Evolutionary conservation across 2,888 invertebrate genomes (phyloP).

Genomic region (Coecobrya sp.): DNA sequence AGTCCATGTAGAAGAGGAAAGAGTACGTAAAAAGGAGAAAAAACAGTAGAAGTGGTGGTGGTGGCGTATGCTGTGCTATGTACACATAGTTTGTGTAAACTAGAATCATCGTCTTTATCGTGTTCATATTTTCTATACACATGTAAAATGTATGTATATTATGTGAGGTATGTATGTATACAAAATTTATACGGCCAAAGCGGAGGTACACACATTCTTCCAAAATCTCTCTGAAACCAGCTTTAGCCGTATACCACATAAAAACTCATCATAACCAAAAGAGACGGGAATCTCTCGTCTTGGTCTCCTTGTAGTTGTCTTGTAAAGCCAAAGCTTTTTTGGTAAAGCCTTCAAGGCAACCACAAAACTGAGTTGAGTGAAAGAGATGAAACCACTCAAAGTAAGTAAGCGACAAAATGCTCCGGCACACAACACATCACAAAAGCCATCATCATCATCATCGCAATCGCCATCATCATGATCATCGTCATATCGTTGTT

Average conservation of each 20-base stretch:
- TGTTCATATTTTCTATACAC: constrained; percentile 39
- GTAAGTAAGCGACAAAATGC: constrained; percentile 83
- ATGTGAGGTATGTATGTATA: not conserved
- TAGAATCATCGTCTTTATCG: constrained; percentile 70
- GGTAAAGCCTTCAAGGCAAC: constrained; percentile 80
- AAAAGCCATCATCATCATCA: constrained; percentile 74
- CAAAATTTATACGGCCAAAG: not conserved
- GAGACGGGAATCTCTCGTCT: constrained; percentile 73
- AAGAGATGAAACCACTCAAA: constrained; percentile 83
- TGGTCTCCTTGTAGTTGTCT: constrained; percentile 70
- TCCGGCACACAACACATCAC: constrained; percentile 81
- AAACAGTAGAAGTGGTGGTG: constrained; percentile 13
- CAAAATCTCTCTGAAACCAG: constrained; percentile 71
- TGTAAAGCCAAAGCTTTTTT: constrained; percentile 75
- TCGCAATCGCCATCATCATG: constrained; percentile 49
- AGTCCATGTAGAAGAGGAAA: constrained; percentile 44
- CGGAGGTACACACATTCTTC: constrained; percentile 63
- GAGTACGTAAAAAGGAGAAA: constrained; percentile 14
- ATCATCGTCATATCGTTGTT: constrained; percentile 46
- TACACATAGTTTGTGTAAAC: constrained; percentile 56
- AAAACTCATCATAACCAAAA: constrained; percentile 79
- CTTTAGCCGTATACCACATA: constrained; percentile 57
- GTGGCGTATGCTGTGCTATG: constrained; percentile 40
- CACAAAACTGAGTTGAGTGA: constrained; percentile 79
- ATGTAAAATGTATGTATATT: constrained; percentile 17